Evolutionary conservation across 1,140 invertebrate species (phyloP), one percentile per base, ranked within the genome.

Genomic region (Lordiphosa collinella): DNA sequence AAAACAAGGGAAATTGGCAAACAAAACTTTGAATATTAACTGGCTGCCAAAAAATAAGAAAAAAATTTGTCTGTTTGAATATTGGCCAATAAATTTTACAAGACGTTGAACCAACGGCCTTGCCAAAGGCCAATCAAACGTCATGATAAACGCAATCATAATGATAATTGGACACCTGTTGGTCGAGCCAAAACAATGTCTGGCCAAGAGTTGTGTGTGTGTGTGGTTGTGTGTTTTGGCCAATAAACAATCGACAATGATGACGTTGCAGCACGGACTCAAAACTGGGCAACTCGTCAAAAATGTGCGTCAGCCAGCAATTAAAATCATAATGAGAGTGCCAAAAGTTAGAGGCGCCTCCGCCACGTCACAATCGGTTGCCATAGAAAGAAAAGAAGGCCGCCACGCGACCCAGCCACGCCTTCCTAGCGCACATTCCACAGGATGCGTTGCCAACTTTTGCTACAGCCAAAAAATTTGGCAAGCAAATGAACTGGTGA

Each of bases 251-350:
- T 70, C 69, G 64, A 46, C 70, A 49, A 14, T 51, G 60, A 63
- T 82, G 76, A 82, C 76, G 76, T 82, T 68, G 41, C 22, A 25
- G 22, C 22, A 55, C 54, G 14, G 34, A 57, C 32, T 22, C 44
- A 40, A 60, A 74, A 78, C 72, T 86, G 72, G 82, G 82, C 82
- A 86, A 61, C 58, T 80, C 80, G 75, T 86, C 82, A 76, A 86
- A 85, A 79, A 65, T 82, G 70, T 85, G 78, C 78, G 82, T 82
- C 75, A 78, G 76, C 82, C 75, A 78, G 76, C 82, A 86, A 86
- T 86, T 86, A 86, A 86, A 78, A 82, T 86, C 76, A 86, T 85
- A 85, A 86, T 82, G 68, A 73, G 68, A 73, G 76, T 76, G 80
- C 75, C 82, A 82, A 86, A 65, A 86, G 68, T 67, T 51, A 53